Evolutionary conservation across 2,113 vertebrate species (phyloP).

Genomic region (Emydura subglobosa): DNA sequence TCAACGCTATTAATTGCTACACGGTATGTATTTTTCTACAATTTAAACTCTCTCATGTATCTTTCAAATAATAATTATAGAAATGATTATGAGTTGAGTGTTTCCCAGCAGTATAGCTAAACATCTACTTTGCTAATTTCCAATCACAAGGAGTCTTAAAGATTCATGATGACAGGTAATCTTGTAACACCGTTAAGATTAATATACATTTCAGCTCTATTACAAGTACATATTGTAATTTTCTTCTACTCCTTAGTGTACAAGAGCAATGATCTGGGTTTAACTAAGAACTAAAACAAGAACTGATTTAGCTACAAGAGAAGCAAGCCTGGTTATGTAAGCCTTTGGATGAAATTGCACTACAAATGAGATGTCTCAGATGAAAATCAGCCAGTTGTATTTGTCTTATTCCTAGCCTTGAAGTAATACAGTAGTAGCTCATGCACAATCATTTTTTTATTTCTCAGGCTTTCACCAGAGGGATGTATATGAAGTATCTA

Average conservation of each 20-base stretch:
- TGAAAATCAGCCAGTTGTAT: slow-evolving; percentile 26
- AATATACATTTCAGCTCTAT: not conserved
- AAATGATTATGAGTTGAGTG: not conserved
- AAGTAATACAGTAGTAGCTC: slow-evolving; percentile 40
- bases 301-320: slow-evolving; percentile 23
- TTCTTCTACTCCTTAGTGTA: not conserved
- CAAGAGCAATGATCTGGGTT: not conserved
- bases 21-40: not conserved
- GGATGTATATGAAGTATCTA: slow-evolving; percentile 43
- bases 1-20: not conserved
- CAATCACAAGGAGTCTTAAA: not conserved
- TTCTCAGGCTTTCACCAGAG: slow-evolving; percentile 47
- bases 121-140: not conserved
- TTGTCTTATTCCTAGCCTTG: slow-evolving; percentile 26
- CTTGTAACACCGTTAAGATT: not conserved
- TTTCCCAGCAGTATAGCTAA: not conserved
- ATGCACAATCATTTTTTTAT: slow-evolving; percentile 36
- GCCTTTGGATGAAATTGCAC: slow-evolving; percentile 4
- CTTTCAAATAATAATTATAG: not conserved
- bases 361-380: slow-evolving; percentile 32
- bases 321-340: slow-evolving; percentile 31
- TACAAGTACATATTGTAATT: not conserved
- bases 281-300: slow-evolving; percentile 13
- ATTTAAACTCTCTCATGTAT: not conserved
- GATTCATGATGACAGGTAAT: not conserved